phyloP scores from a whole-genome alignment of 2,888 invertebrate species.

The Sesia bembeciformis region DNA sequence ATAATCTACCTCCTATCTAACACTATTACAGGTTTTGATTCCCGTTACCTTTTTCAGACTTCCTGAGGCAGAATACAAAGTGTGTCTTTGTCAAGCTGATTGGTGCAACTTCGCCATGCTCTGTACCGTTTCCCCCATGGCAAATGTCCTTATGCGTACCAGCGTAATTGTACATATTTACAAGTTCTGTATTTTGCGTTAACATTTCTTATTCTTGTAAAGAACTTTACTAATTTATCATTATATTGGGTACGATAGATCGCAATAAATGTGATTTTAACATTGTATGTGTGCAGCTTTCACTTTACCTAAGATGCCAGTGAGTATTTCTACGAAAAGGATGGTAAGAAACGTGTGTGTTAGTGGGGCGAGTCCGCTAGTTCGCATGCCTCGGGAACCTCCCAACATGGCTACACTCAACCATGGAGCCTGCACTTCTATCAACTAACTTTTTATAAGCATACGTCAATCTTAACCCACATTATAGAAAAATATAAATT shows the following conservation, averaged over 20 bases:
- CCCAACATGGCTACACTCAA: constrained; percentile 8
- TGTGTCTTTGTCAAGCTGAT: constrained; percentile 55
- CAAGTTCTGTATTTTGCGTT: not conserved
- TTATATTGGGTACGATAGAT: constrained; percentile 12
- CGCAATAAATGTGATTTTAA: constrained; percentile 62
- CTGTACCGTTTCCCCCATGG: not conserved
- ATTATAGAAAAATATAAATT: constrained; percentile 56
- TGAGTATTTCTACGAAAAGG: constrained; percentile 69
- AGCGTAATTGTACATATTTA: not conserved
- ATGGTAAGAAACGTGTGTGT: constrained; percentile 68
- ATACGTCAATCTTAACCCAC: constrained; percentile 47
- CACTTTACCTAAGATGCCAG: constrained; percentile 64
- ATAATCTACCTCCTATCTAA: too few species aligned
- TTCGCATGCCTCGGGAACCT: constrained; percentile 1
- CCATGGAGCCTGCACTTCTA: constrained; percentile 16
- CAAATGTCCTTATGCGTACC: not conserved
- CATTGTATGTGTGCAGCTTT: constrained; percentile 61
- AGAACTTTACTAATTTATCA: too few species aligned
- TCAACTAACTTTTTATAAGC: constrained; percentile 49
- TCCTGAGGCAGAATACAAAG: constrained; percentile 48
- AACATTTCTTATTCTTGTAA: too few species aligned
- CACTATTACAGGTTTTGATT: too few species aligned
- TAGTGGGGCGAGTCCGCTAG: constrained; percentile 63
- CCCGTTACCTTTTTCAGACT: constrained; percentile 30
- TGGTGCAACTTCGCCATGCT: constrained; percentile 43